Base-by-base conservation (phyloP, 2,113 vertebrate species). In the Garra rufa region DNA sequence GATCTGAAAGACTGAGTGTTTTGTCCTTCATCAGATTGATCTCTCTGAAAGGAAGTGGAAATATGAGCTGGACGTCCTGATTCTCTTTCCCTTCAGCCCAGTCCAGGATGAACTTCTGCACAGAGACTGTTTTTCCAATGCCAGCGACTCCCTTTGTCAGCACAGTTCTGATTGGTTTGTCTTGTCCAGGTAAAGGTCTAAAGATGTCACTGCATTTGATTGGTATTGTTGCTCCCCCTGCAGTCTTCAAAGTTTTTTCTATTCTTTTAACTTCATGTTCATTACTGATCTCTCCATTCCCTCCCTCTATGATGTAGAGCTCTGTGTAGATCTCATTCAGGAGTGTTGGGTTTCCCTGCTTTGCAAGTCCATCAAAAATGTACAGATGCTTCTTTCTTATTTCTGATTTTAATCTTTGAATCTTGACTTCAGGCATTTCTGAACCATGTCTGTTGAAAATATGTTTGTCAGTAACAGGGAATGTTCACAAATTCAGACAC, bases 321-420 rank as follows among this genome's bases (percentile, higher is more conserved):
- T 87, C 77, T 26, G 71, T 76, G 48, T 81, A 87, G 24, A 87
- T 81, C 61, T 82, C 14, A 38, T 76, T 86, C 30, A 86, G 48
- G 8, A 28, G 63, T 43, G 61, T 55, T 55, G 26, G 11, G 41
- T 76, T 81, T 81, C n/a, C 57, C 14, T 55, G 69, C 3, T 76
- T 48, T 82, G 70, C 44, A 28, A 44, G 46, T 83, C 80, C 85
- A 30, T 86, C 80, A 30, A 41, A 46, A 43, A 86, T 15, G 59
- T n/a, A 55, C 80, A 26, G 38, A 63, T 48, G 76, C 15, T 48
- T 83, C 28, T 0, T 15, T 79, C 43, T 79, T 6, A 44, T 26
- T 1, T 79, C 0, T 11, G 55, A 59, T 79, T 79, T 79, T 5
- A 79, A 43, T 44, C 38, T 59, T 77, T 43, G 30, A 9, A 43